Base-by-base conservation (phyloP, 2,888 invertebrate species). In the Lochmaea capreae region DNA sequence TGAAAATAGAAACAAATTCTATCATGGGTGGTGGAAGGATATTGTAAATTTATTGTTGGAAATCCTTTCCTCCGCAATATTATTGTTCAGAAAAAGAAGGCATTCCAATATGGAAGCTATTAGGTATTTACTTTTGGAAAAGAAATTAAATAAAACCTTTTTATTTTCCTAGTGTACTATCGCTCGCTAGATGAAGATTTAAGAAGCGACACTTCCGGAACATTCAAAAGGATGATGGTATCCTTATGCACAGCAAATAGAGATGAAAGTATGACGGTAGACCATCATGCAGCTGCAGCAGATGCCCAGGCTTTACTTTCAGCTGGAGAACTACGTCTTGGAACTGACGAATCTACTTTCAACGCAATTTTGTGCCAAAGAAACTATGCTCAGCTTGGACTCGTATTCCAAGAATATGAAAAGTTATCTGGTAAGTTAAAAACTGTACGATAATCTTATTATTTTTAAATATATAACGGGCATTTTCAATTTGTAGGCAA, bases 291-390 rank as follows among this genome's bases (percentile, higher is more conserved):
- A 16, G 80, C 80, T 12, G 70, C 73, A 26, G 79, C 75, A 3
- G 80, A 81, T 67, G 81, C 81, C 16, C 76, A 79, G 67, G 74
- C 70, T 1, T 72, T 81, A 14, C 73, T 79, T 14, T 62, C 75
- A 14, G 80, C 80, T 33, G 80, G 81, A 0, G 90, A 90, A 82
- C 84, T 89, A 12, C 87, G 87, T 67, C 85, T 94, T 67, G 95
- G 96, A 69, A 96, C 96, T 0, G 95, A 96, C 85, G 95, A 96
- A 86, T 94, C 94, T 0, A 90, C 91, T 63, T 96, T 97, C 88
- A 95, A 95, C 86, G 91, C 92, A 76, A 91, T 96, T 71, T 89
- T 97, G 62, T 94, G 94, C 80, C 92, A 94, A 68, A 92, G 95
- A 79, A 94, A 92, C 84, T 91, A 90, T 80, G 89, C 90, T 10